phyloP scores from a whole-genome alignment of 2,113 vertebrate genomes.

The Calypte anna region DNA sequence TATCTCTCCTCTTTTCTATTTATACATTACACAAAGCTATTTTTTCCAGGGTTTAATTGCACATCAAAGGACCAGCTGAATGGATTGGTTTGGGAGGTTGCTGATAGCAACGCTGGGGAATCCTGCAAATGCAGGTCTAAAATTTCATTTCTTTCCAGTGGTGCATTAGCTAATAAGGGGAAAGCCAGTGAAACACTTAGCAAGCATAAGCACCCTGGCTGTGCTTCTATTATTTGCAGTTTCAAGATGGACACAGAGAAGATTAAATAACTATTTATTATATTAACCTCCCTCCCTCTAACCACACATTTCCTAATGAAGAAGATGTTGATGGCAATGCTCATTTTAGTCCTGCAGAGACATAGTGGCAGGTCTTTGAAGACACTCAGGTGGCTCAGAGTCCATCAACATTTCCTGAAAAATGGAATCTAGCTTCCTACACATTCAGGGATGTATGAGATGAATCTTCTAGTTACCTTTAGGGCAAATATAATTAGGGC shows the following conservation, averaged over 20 bases:
- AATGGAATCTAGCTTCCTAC: background rate
- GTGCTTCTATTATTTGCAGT: background rate
- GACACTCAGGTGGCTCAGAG: background rate
- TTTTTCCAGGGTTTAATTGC: constrained; percentile 53
- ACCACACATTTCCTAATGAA: background rate
- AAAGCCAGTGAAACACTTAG: background rate
- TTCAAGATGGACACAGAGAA: background rate
- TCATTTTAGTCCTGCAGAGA: background rate
- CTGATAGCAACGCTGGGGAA: constrained; percentile 28
- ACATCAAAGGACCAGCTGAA: constrained; percentile 36
- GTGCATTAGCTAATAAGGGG: background rate
- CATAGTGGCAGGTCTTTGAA: background rate
- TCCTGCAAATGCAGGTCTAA: constrained; percentile 19
- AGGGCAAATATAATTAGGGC: background rate
- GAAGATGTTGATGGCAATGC: background rate
- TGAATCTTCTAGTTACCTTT: background rate
- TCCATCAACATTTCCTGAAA: background rate
- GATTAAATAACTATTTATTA: background rate
- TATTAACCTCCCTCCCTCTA: background rate
- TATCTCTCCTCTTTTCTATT: constrained; percentile 50
- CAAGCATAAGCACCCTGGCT: background rate
- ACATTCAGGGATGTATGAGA: background rate
- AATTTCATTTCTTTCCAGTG: constrained; percentile 24
- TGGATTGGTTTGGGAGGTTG: background rate
- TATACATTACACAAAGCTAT: constrained; percentile 41